A percentile compares a stretch with the other conserved stretches of the same genome.
phyloP scores from a whole-genome alignment of 2,888 invertebrate genomes.

The Minunthozetes semirufus region DNA sequence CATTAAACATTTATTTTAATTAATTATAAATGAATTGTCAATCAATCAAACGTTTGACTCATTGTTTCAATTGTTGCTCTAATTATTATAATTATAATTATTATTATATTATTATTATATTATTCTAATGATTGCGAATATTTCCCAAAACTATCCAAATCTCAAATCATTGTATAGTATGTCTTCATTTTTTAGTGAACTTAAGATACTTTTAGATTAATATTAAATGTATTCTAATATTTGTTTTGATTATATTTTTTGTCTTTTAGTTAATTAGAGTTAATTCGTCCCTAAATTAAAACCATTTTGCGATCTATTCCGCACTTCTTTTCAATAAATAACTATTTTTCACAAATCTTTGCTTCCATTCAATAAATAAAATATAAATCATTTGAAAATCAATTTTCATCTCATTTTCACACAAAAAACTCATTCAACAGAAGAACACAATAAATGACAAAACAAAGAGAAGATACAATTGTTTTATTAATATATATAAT shows the following conservation, averaged over 20 bases:
- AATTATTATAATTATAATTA: not conserved
- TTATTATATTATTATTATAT: conserved; percentile 1
- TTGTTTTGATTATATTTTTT: no score
- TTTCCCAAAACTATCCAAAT: not conserved
- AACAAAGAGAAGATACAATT: no score
- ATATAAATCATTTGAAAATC: no score
- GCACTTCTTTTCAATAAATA: conserved; percentile 21
- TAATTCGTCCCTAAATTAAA: not conserved
- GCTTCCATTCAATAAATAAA: no score
- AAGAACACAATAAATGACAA: no score
- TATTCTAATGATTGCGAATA: not conserved
- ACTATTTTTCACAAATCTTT: conserved; percentile 14
- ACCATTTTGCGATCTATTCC: not conserved
- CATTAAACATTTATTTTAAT: not conserved
- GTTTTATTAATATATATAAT: no score
- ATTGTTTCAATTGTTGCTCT: no score
- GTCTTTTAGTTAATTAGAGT: no score
- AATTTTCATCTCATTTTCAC: no score
- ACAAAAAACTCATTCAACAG: no score
- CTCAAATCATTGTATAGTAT: conserved; percentile 29
- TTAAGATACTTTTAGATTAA: not conserved
- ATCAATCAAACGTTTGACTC: no score
- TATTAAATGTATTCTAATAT: not conserved
- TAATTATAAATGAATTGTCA: no score
- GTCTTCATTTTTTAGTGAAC: conserved; percentile 15